Percentiles rank a stretch among this genome's conserved stretches.
These are phyloP conservation scores for Psylliodes chrysocephalus DNA, from an alignment of 2,888 invertebrate species.

Conservation along the genomic window DNA sequence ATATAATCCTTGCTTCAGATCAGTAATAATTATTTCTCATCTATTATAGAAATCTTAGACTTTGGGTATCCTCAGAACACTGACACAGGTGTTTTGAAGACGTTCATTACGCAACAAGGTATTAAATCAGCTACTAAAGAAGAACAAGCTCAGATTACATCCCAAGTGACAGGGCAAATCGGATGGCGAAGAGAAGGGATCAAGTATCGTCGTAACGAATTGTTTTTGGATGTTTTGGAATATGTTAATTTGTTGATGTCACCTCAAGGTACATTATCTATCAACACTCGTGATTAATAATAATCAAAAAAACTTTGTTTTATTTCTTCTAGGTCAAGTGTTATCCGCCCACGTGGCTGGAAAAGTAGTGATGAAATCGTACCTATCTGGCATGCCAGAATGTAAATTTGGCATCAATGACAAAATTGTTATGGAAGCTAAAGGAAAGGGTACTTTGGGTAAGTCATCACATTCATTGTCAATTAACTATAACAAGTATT, in stretches of 20 bases:
- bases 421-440: conserved; percentile 98
- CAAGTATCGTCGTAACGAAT: conserved; percentile 97
- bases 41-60: conserved; percentile 89
- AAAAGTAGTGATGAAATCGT: conserved; percentile 99
- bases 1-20: conserved; percentile 24
- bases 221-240: conserved; percentile 98
- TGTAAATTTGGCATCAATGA: conserved; percentile 99
- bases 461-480: too few species aligned
- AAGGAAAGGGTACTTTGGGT: conserved; percentile 75
- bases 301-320: too few species aligned
- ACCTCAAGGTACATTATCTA: conserved; percentile 86
- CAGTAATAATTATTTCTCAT: conserved; percentile 33
- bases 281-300: too few species aligned
- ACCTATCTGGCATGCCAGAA: conserved; percentile 99
- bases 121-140: conserved; percentile 99
- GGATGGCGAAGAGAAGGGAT: conserved; percentile 99
- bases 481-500: too few species aligned
- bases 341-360: conserved; percentile 99
- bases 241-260: conserved; percentile 99
- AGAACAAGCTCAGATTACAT: conserved; percentile 99
- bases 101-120: conserved; percentile 99
- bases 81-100: conserved; percentile 98
- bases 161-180: conserved; percentile 95
- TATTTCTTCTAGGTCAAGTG: conserved; percentile 82
- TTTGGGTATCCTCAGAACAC: conserved; percentile 99